Conservation (phyloP, 1,140 invertebrate genomes). For the Drosophila teissieri region DNA sequence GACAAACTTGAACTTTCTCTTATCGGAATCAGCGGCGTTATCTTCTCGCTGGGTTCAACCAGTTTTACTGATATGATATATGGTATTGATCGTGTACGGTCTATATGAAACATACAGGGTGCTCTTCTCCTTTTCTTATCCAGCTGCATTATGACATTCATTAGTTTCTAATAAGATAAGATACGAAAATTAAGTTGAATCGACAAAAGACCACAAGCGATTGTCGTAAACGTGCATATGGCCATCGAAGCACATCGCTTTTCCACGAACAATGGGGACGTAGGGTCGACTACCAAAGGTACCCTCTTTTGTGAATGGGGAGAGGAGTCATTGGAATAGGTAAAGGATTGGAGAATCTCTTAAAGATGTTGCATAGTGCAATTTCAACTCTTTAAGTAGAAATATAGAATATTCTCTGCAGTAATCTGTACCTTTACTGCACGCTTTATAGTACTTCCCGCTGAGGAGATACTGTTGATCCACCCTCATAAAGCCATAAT, state of each 20-base stretch:
- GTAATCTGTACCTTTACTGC: not conserved
- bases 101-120: constrained; percentile 15
- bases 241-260: constrained; percentile 30
- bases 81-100: constrained; percentile 29
- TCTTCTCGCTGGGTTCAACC: constrained; percentile 53
- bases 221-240: constrained; percentile 17
- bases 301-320: constrained; percentile 32
- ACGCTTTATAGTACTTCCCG: too few relatives aligned
- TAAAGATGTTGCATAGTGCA: too few relatives aligned
- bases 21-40: constrained; percentile 51
- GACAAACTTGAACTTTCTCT: constrained; percentile 49
- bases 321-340: too few relatives aligned
- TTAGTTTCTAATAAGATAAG: constrained; percentile 35
- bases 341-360: too few relatives aligned
- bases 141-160: constrained; percentile 27
- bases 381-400: too few relatives aligned
- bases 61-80: constrained; percentile 56
- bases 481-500: constrained; percentile 10
- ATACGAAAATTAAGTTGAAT: constrained; percentile 35
- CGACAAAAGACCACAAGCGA: constrained; percentile 16
- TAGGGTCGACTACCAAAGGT: constrained; percentile 17
- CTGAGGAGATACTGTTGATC: constrained; percentile 10
- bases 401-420: not conserved
- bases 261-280: constrained; percentile 32
- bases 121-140: constrained; percentile 1